phyloP scores from a whole-genome alignment of 2,888 invertebrate genomes.

The Drosophila hamatofila region DNA sequence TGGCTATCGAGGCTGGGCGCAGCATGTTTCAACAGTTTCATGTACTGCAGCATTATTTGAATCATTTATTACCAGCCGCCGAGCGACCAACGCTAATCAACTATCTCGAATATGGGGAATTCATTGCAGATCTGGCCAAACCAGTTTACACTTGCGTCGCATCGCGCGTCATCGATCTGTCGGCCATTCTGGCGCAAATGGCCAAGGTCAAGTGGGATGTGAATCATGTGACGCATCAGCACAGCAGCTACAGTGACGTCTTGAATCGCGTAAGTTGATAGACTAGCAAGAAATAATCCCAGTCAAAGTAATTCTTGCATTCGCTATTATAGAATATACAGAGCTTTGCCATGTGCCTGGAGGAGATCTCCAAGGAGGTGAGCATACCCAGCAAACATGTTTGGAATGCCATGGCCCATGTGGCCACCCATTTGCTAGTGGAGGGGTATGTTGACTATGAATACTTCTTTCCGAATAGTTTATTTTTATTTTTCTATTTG shows the following conservation, averaged over 20 bases:
- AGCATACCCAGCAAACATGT: slow-evolving; percentile 90
- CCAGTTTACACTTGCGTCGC: slow-evolving; percentile 96
- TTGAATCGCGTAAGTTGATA: slow-evolving; percentile 87
- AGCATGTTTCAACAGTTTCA: slow-evolving; percentile 96
- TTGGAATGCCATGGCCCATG: slow-evolving; percentile 95
- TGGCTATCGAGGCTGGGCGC: slow-evolving; percentile 96
- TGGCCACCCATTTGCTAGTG: slow-evolving; percentile 94
- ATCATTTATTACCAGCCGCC: slow-evolving; percentile 91
- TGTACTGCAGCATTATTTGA: slow-evolving; percentile 93
- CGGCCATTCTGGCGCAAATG: slow-evolving; percentile 92
- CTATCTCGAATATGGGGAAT: slow-evolving; percentile 86
- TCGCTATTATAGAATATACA: slow-evolving; percentile 86
- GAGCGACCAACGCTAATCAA: slow-evolving; percentile 89
- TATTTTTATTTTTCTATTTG: not conserved
- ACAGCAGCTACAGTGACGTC: slow-evolving; percentile 94
- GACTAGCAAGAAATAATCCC: not conserved
- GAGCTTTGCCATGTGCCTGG: slow-evolving; percentile 91
- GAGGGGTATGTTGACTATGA: slow-evolving; percentile 89
- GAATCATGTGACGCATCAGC: slow-evolving; percentile 97
- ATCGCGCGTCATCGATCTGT: slow-evolving; percentile 91
- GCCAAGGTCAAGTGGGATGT: slow-evolving; percentile 97
- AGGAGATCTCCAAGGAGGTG: slow-evolving; percentile 89
- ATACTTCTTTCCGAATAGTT: too few species aligned
- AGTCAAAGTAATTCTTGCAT: not conserved
- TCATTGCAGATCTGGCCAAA: slow-evolving; percentile 89